Evolutionary conservation across 1,140 invertebrate genomes (phyloP).

Genomic region (Ostrea denselamellosa): DNA sequence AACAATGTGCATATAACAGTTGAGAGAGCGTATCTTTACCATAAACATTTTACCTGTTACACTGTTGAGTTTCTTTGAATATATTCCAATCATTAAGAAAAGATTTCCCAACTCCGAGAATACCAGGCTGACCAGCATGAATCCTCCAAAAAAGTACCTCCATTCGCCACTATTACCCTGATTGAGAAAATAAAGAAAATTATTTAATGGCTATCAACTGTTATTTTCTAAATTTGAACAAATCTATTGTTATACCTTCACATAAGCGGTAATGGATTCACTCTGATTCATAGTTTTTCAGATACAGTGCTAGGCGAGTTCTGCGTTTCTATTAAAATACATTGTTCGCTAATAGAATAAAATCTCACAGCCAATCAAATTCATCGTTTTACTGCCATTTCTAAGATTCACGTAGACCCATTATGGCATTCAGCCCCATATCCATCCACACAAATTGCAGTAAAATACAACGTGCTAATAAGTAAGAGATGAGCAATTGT

Average conservation of each 20-base stretch:
- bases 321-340: not conserved
- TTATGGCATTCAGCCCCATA: not conserved
- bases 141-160: conserved; percentile 26
- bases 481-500: not conserved
- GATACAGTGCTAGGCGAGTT: not conserved
- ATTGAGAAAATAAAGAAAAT: not conserved
- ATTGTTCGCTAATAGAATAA: not conserved
- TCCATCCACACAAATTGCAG: not conserved
- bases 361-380: not conserved
- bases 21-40: not conserved
- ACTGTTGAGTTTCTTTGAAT: conserved; percentile 11
- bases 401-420: not conserved
- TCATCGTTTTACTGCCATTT: not conserved
- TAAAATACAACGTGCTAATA: not conserved
- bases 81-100: conserved; percentile 11
- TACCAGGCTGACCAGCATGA: conserved; percentile 23
- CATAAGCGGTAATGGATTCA: conserved; percentile 14
- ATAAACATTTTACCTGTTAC: conserved; percentile 18
- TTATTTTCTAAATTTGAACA: not conserved
- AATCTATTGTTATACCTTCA: not conserved
- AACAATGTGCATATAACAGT: not conserved
- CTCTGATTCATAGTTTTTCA: conserved; percentile 6
- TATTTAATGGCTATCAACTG: not conserved
- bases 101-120: conserved; percentile 38
- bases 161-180: conserved; percentile 2